Percentiles rank a stretch among this genome's conserved stretches.
phyloP scores from a whole-genome alignment of 2,888 invertebrate genomes.

The Pharmacophagus antenor region DNA sequence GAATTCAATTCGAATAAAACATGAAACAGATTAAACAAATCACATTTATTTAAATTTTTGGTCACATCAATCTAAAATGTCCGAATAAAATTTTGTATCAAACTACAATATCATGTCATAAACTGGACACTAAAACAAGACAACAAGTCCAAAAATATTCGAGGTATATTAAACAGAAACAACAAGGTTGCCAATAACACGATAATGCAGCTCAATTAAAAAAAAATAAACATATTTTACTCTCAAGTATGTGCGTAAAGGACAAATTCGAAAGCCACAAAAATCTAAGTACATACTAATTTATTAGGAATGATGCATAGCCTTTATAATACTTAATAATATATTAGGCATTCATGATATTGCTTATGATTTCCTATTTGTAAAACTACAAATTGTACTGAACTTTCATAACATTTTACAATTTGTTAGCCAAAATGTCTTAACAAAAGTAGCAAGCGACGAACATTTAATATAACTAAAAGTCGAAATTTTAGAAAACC shows the following conservation, averaged over 20 bases:
- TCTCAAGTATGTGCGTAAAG: conserved; percentile 31
- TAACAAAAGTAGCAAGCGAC: no score
- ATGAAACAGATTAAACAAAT: conserved; percentile 30
- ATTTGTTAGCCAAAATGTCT: no score
- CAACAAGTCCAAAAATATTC: conserved; percentile 62
- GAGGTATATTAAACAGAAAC: conserved; percentile 53
- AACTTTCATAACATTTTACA: neutral
- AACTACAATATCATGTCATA: conserved; percentile 58
- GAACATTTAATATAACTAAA: no score
- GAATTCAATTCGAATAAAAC: neutral
- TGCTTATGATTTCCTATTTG: conserved; percentile 8
- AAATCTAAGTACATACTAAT: conserved; percentile 37
- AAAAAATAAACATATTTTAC: conserved; percentile 47
- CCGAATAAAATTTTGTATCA: conserved; percentile 45
- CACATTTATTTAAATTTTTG: conserved; percentile 51
- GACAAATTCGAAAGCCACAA: conserved; percentile 28
- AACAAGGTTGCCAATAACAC: conserved; percentile 52
- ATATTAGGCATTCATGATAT: conserved; percentile 30
- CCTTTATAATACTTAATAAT: conserved; percentile 38
- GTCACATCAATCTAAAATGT: conserved; percentile 60
- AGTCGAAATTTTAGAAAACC: no score
- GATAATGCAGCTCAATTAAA: conserved; percentile 64
- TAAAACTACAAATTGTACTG: neutral
- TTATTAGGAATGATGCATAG: conserved; percentile 43
- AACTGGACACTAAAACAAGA: conserved; percentile 54